Evolutionary conservation across 2,113 vertebrate species (phyloP).

Genomic region (Pituophis catenifer): DNA sequence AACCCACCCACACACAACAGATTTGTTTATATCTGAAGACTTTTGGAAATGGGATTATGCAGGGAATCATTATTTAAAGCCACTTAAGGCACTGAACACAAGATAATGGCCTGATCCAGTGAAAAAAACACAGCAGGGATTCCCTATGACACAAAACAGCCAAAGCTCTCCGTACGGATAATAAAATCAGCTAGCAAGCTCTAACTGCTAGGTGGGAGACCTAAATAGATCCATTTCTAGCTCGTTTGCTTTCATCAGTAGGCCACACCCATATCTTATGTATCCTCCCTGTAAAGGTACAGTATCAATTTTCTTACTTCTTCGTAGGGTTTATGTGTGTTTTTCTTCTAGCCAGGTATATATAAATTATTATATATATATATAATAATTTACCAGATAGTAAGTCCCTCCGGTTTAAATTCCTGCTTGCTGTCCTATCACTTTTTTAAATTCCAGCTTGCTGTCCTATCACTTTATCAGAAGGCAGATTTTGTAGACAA

Average conservation of each 20-base stretch:
- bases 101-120: slow-evolving; percentile 43
- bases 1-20: background rate
- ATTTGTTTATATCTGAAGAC: slow-evolving; percentile 44
- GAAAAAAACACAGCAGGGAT: slow-evolving; percentile 1
- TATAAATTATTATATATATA: slow-evolving; percentile 18
- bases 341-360: too few species aligned
- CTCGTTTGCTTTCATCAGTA: too few species aligned
- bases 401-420: slow-evolving; percentile 58
- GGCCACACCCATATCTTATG: too few species aligned
- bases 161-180: slow-evolving; percentile 41
- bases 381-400: slow-evolving; percentile 62
- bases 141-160: slow-evolving; percentile 20
- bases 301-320: too few species aligned
- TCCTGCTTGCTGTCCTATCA: slow-evolving; percentile 47
- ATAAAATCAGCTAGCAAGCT: slow-evolving; percentile 18
- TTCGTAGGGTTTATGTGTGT: too few species aligned
- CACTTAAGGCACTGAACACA: slow-evolving; percentile 49
- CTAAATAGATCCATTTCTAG: too few species aligned
- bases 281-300: too few species aligned
- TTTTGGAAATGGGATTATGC: slow-evolving; percentile 47
- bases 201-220: too few species aligned
- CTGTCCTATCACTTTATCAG: slow-evolving; percentile 61
- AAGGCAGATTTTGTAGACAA: slow-evolving; percentile 67
- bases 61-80: slow-evolving; percentile 43
- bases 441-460: slow-evolving; percentile 35